Evolutionary conservation across 2,797 vertebrate genomes (phyloP), one percentile per base, ranked within the genome.

Genomic region (Periparus ater): DNA sequence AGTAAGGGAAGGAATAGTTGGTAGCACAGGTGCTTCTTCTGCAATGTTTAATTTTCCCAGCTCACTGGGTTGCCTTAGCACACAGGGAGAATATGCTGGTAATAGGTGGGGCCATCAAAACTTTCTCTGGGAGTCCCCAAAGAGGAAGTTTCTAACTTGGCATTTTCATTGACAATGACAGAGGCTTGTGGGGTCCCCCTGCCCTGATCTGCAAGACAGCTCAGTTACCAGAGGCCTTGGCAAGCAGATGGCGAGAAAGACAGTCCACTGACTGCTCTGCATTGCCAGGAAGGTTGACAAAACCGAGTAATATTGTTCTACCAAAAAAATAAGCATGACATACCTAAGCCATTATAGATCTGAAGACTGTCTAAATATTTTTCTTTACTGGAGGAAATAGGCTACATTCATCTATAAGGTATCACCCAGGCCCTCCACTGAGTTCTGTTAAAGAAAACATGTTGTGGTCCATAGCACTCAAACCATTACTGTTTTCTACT

Each of bases 341-440:
- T 74, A 78, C 30, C 53, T 74, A 70, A 81, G 45, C 58, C 57
- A 79, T 75, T 92, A 44, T 29, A 86, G 53, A 82, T 73, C 32
- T 90, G 66, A 90, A 86, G 71, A 70, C 57, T 63, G 17, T 42
- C 17, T 71, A 73, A 66, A 44, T 86, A 66, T 73, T 91, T 84
- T 63, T 9, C 21, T 45, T 84, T 23, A 58, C 63, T 76, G 45
- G 32, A 91, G 16, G 57, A 44, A 73, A 47, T 36, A 16, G 44
- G 23, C 38, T 63, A 63, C 27, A 20, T 73, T 95, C 4, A 73
- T 47, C 58, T 42, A 6, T 29, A 40, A 92, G 55, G 55, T 60
- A 55, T 66, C 50, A 81, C 22, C 36, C 27, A 55, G 25, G 30
- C 22, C 9, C 19, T 91, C 32, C 2, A 5, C 4, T 42, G 48